Base-by-base conservation (phyloP, 2,113 vertebrate genomes). In the Notarius lentiginosus region DNA sequence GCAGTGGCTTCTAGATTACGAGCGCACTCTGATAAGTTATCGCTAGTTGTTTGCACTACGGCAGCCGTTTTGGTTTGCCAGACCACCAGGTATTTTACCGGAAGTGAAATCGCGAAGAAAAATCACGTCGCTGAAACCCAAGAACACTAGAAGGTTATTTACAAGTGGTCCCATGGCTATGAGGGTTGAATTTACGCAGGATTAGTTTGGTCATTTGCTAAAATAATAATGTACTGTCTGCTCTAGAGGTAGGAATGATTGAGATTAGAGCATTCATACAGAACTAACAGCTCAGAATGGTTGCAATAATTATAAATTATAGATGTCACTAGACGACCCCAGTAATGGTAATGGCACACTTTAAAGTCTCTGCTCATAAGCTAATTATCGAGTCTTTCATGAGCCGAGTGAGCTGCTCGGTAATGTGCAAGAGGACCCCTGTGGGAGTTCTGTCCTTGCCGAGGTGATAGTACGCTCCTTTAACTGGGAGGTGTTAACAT, bases 301-400 rank as follows among this genome's bases (percentile, higher is more conserved):
- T n/a, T 17, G 82, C 73, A 84, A 84, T 73, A 8, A 79, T 79
- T 79, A 79, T 79, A 79, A 72, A 84, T 66, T 83, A 68, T 51
- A 30, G 47, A 51, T 70, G 66, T 58, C 66, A 24, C 66, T 84
- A 34, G 65, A 72, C 2, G 82, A 56, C 49, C 17, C 53, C 83
- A 51, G 30, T 73, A 58, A 79, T 30, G n/a, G 14, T 79, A 56
- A 82, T 49, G 80, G 49, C 53, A 5, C 12, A 82, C 47, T 68
- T 66, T 83, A 83, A 68, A 53, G 61, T 68, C 61, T 53, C 7
- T 51, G 41, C 79, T 81, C 56, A 47, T 7, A 2, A 82, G 79
- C 56, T 65, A 65, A 63, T 82, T 82, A 82, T 81, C 11, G 24
- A 63, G 79, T 63, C 56, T 60, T 63, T 82, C 56, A 82, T 82